These are phyloP conservation scores for Thamnaconus septentrionalis DNA, from an alignment of 2,113 vertebrate species.

Conservation along the genomic window DNA sequence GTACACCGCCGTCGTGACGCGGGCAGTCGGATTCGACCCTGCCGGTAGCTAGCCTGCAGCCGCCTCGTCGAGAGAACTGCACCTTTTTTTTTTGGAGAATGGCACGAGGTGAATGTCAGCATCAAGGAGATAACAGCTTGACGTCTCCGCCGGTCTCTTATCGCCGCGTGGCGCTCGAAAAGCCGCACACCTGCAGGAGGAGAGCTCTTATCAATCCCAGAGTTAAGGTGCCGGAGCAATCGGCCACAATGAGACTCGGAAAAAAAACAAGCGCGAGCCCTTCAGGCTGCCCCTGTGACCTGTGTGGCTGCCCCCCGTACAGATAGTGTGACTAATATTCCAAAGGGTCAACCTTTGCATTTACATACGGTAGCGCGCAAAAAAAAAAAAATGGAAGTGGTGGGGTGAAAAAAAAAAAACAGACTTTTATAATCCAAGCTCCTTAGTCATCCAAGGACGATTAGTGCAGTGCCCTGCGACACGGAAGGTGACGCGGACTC, in stretches of 20 bases:
- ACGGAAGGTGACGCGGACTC: conserved; percentile 54
- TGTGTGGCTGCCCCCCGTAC: conserved; percentile 18
- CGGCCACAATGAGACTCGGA: conserved; percentile 39
- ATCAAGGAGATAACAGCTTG: conserved; percentile 69
- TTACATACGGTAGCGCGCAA: conserved; percentile 19
- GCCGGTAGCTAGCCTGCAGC: conserved; percentile 20
- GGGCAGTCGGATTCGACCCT: no score
- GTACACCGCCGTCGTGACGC: background rate
- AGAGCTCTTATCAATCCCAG: conserved; percentile 59
- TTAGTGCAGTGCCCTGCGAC: conserved; percentile 59
- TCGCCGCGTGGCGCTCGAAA: conserved; percentile 48
- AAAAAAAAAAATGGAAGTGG: conserved; percentile 12
- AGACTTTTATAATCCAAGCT: conserved; percentile 54
- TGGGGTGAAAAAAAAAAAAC: background rate
- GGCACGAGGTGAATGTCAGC: conserved; percentile 64
- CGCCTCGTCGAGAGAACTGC: conserved; percentile 37
- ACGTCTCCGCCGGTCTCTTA: conserved; percentile 58
- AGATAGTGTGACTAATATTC: conserved; percentile 58
- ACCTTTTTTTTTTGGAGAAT: conserved; percentile 56
- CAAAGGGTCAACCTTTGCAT: conserved; percentile 61
- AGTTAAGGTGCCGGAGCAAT: conserved; percentile 48
- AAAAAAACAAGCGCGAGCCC: conserved; percentile 30
- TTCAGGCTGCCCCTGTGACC: conserved; percentile 17
- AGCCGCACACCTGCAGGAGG: conserved; percentile 58
- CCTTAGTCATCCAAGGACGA: conserved; percentile 64